Conservation (phyloP, 2,797 vertebrate genomes). For the Neostethus bicornis region DNA sequence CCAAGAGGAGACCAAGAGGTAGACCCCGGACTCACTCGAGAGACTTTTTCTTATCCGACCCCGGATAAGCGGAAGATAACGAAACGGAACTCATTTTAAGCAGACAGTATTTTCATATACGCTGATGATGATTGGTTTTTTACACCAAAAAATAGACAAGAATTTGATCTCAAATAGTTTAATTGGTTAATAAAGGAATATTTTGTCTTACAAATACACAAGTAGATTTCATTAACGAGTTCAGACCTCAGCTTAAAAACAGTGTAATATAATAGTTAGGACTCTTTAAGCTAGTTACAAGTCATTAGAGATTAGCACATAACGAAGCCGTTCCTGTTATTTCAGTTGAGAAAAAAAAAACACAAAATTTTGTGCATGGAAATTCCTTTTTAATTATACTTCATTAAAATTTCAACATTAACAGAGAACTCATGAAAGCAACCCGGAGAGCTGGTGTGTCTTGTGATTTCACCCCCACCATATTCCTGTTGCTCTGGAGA, state of each 20-base stretch:
- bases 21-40: no score
- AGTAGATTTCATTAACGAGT: conserved; percentile 10
- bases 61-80: no score
- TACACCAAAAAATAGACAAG: no score
- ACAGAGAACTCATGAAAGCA: conserved; percentile 56
- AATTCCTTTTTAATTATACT: conserved; percentile 58
- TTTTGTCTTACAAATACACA: no score
- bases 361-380: conserved; percentile 45
- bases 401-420: conserved; percentile 67
- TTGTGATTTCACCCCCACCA: conserved; percentile 41
- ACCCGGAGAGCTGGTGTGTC: conserved; percentile 36
- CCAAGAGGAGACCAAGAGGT: no score
- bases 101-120: no score
- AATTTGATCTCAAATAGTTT: no score
- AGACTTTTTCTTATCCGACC: no score
- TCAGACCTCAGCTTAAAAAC: conserved; percentile 8
- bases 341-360: conserved; percentile 50
- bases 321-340: conserved; percentile 42
- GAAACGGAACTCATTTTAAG: no score
- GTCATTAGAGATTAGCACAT: conserved; percentile 47
- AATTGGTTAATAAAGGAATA: no score
- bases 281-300: conserved; percentile 23
- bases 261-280: conserved; percentile 30
- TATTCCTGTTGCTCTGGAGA: conserved; percentile 45
- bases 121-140: no score